A percentile compares a stretch with the other conserved stretches of the same genome.
phyloP scores from a whole-genome alignment of 2,113 vertebrate species.

The Cichladusa arquata region DNA sequence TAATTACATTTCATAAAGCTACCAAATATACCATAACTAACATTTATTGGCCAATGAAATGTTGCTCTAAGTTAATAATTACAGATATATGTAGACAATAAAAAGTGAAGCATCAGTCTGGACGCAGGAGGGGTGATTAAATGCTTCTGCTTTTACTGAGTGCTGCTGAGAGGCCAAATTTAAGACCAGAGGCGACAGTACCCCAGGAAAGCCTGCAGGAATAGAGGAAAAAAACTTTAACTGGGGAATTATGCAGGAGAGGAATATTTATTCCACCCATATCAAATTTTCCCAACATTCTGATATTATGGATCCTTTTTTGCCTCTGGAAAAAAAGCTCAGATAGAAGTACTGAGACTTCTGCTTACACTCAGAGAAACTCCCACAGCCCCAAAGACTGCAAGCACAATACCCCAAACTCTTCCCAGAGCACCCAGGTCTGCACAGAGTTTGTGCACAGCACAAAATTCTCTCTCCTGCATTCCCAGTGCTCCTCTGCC shows the following conservation, averaged over 20 bases:
- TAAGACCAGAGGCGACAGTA: neutral
- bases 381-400: neutral
- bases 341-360: neutral
- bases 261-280: neutral
- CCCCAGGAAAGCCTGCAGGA: neutral
- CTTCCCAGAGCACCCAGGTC: neutral
- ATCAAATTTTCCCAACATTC: neutral
- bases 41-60: slow-evolving; percentile 71
- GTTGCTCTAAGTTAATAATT: slow-evolving; percentile 69
- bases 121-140: slow-evolving; percentile 17
- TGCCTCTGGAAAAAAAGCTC: neutral
- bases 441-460: neutral
- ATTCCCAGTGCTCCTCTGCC: neutral
- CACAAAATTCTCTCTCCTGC: neutral
- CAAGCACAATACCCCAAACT: neutral
- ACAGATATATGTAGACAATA: slow-evolving; percentile 65
- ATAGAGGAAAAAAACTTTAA: neutral
- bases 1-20: slow-evolving; percentile 70
- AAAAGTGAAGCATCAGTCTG: slow-evolving; percentile 45
- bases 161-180: neutral
- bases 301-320: neutral
- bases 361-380: neutral
- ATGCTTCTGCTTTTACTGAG: slow-evolving; percentile 11
- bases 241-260: neutral
- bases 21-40: slow-evolving; percentile 70